These are phyloP conservation scores for Idaea aversata DNA, from an alignment of 2,888 invertebrate species.

Conservation along the genomic window DNA sequence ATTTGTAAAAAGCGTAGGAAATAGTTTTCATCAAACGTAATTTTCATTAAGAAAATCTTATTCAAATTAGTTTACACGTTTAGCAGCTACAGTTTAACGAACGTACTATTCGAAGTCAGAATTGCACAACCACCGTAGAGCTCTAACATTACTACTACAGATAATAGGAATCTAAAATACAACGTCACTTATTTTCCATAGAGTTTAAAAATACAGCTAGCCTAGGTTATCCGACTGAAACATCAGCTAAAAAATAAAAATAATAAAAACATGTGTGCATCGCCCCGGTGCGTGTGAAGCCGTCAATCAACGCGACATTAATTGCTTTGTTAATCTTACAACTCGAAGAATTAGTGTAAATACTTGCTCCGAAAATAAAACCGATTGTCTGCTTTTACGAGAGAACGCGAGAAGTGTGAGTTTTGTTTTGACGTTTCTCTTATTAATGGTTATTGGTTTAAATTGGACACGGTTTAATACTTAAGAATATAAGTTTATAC, in stretches of 20 bases:
- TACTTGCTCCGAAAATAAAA: conserved; percentile 60
- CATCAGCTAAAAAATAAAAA: background rate
- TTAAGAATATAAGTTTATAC: conserved; percentile 19
- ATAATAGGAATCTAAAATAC: background rate
- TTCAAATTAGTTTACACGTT: too few species aligned
- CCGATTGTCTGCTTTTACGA: conserved; percentile 58
- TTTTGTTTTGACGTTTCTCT: conserved; percentile 66
- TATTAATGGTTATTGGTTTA: conserved; percentile 65
- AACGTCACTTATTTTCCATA: background rate
- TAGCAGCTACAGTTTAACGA: too few species aligned
- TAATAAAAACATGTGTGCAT: conserved; percentile 21
- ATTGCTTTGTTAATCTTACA: conserved; percentile 65
- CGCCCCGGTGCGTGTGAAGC: conserved; percentile 39
- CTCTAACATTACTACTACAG: too few species aligned
- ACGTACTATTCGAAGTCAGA: too few species aligned
- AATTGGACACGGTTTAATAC: conserved; percentile 46
- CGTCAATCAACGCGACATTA: conserved; percentile 68
- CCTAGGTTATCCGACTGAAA: conserved; percentile 2
- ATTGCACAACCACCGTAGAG: too few species aligned
- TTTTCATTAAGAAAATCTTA: too few species aligned
- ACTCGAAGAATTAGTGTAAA: conserved; percentile 53
- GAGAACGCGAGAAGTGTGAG: conserved; percentile 44
- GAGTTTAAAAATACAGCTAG: background rate
- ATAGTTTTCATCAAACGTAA: too few species aligned
- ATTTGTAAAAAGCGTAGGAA: too few species aligned